Base-by-base conservation (phyloP, 2,797 vertebrate genomes). In the Peromyscus aztecus region DNA sequence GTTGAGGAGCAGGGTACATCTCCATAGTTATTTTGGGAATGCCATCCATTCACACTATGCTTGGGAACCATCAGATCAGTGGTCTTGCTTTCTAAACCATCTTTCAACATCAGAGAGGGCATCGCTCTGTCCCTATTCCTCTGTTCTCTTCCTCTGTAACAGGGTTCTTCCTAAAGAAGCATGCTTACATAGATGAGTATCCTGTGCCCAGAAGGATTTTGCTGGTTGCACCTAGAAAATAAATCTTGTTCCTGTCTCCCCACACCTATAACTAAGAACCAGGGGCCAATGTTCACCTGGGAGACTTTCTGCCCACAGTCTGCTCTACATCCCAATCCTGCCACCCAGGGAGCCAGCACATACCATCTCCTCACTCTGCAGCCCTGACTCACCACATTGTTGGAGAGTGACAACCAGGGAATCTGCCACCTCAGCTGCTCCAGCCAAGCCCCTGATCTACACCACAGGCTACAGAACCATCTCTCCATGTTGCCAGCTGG, bases 391-490 rank as follows among this genome's bases (percentile, higher is more conserved):
- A 97, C 76, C 73, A 78, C 95, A 94, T 94, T 88, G 94, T 10
- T 97, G 81, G 40, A 69, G 83, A 85, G 63, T 96, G 93, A 97
- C 90, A 24, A 14, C n/a, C 71, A 40, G 52, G 81, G 90, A 96
- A 96, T 96, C 76, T 94, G 91, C 87, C 87, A 90, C 76, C 94
- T 97, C 97, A 97, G 95, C 93, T 61, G 46, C 88, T 95, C 96
- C 84, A 46, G n/a, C 69, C 67, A 96, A 86, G 78, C 82, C 67
- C 10, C 90, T 80, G 57, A 75, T 90, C 78, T 46, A 29, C 0
- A 82, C 97, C 82, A 6, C 69, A 65, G 95, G 59, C 46, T 52
- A 94, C 16, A 34, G 23, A 89, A 61, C 65, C 80, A 73, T 40
- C 65, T 92, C 88, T 34, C 61, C 2, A 4, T 85, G 27, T 69